phyloP scores from a whole-genome alignment of 2,888 invertebrate genomes.

The Trachelus troglodyta region DNA sequence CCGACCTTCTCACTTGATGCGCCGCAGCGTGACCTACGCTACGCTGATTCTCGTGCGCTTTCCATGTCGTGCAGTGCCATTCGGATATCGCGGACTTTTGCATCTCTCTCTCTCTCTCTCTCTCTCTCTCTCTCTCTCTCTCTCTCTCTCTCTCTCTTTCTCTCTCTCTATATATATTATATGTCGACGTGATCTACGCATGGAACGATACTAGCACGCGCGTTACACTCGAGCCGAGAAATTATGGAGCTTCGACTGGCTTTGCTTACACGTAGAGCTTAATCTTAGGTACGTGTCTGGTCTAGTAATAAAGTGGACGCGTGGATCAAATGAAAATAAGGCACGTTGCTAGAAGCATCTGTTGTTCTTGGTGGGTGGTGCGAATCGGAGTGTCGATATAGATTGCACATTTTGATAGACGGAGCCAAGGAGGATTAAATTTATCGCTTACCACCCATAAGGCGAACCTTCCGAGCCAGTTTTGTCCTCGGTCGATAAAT shows the following conservation, averaged over 20 bases:
- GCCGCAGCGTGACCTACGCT: neutral
- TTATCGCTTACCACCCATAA: neutral
- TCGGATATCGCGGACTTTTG: conserved; percentile 10
- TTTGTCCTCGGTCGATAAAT: neutral
- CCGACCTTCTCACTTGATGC: too few relatives aligned
- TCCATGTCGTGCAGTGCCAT: neutral
- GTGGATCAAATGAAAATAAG: neutral
- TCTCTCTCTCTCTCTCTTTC: too few relatives aligned
- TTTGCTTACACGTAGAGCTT: neutral
- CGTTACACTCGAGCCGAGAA: neutral
- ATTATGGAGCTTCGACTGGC: neutral
- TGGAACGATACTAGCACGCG: neutral
- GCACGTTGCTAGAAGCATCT: neutral
- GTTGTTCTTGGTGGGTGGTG: neutral
- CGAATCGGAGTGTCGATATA: neutral
- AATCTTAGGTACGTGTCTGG: neutral
- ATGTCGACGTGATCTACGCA: neutral
- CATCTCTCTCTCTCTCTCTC: conserved; percentile 12
- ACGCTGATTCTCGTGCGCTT: neutral
- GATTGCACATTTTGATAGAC: neutral
- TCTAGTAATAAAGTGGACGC: neutral
- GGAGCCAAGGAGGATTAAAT: neutral
- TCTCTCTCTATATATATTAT: too few relatives aligned
- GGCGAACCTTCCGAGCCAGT: neutral
- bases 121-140: neutral